Evolutionary conservation across 2,797 vertebrate species (phyloP).

Genomic region (Syngnathus acus): DNA sequence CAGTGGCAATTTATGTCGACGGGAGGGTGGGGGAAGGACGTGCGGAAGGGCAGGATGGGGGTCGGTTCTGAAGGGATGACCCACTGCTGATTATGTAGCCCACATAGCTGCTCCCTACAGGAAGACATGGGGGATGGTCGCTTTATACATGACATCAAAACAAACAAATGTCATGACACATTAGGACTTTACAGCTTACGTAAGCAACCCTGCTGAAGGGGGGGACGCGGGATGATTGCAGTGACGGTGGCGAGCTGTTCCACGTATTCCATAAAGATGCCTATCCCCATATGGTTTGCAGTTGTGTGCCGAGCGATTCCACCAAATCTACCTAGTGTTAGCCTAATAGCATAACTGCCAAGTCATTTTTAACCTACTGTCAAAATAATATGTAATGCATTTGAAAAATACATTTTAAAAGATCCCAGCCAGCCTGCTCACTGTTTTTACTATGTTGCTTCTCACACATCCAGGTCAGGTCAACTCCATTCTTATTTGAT

Average conservation of each 20-base stretch:
- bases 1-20: slow-evolving; percentile 28
- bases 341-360: background rate
- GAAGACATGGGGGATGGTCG: slow-evolving; percentile 27
- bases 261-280: background rate
- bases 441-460: background rate
- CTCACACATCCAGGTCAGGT: background rate
- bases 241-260: background rate
- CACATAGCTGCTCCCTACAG: slow-evolving; percentile 26
- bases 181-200: slow-evolving; percentile 30
- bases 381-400: background rate
- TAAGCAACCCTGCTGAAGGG: slow-evolving; percentile 16
- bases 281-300: background rate
- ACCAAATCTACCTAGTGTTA: background rate
- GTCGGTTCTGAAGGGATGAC: slow-evolving; percentile 35
- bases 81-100: slow-evolving; percentile 29
- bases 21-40: slow-evolving; percentile 28
- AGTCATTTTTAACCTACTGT: background rate
- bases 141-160: background rate
- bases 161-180: background rate
- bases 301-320: background rate
- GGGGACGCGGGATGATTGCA: background rate
- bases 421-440: background rate
- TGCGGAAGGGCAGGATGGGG: slow-evolving; percentile 22
- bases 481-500: background rate
- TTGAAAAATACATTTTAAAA: background rate